Base-by-base conservation (phyloP, 2,888 invertebrate genomes). In the Deilephila porcellus region DNA sequence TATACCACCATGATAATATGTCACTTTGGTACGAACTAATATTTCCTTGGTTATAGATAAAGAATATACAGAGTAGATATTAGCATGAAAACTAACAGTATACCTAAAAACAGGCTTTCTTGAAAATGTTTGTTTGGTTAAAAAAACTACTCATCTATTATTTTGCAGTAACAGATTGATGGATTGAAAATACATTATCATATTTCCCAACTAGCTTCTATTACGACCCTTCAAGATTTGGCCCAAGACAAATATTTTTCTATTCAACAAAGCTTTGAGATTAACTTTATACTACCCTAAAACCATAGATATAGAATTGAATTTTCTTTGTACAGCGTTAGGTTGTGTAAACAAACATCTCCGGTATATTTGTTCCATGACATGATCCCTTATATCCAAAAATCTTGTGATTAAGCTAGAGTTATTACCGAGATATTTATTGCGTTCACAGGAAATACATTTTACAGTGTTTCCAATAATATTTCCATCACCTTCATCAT, bases 391-490 rank as follows among this genome's bases (percentile, higher is more conserved):
- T 45, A 45, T 45, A 67, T 25, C 4, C 64, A 67, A 45, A 45
- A 52, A 25, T 67, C 64, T 67, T 45, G 11, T 20, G 14, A 45
- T 67, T 14, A 67, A 67, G 8, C 20, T 45, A 52, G 64, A 67
- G 25, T 45, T 52, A 67, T 67, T 45, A 25, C 45, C 14, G 1
- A 25, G 45, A 67, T 52, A 20, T 45, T 25, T 25, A 67, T 2
- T 20, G 4, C 37, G 25, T 67, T 7, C 20, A 64, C 20, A 64
- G 64, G 14, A 20, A 64, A 64, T 45, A 1, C 14, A 45, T 25
- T 20, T 64, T 37, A 8, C 37, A 64, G 63, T 64, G 34, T n/a
- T 19, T 3, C 3, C 29, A 29, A 17, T 1, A 56, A 5, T n/a
- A 56, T n/a, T n/a, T 56, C n/a, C n/a, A n/a, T 25, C 25, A 25